Percentiles rank a stretch among this genome's conserved stretches.
Conservation (phyloP, 1,140 invertebrate species). For the Drosophila saltans region DNA sequence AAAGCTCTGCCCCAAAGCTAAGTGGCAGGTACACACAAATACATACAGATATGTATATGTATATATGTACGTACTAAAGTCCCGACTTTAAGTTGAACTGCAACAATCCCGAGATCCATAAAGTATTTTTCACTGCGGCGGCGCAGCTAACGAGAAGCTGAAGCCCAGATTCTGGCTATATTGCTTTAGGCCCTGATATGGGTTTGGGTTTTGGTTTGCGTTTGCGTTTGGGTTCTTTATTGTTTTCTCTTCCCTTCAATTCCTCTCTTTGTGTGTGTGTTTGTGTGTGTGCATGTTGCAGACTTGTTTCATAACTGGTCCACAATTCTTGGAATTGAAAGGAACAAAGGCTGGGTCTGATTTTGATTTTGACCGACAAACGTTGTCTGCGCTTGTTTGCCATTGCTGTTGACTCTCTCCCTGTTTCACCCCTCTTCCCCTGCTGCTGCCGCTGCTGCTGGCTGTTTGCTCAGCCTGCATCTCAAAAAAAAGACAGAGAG, state of each 20-base stretch:
- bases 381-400: slow-evolving; percentile 69
- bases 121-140: slow-evolving; percentile 58
- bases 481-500: slow-evolving; percentile 10
- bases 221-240: slow-evolving; percentile 69
- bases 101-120: slow-evolving; percentile 51
- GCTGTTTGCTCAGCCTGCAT: slow-evolving; percentile 61
- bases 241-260: slow-evolving; percentile 50
- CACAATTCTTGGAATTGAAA: slow-evolving; percentile 77
- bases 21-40: slow-evolving; percentile 62
- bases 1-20: slow-evolving; percentile 42
- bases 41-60: not conserved
- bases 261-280: slow-evolving; percentile 21
- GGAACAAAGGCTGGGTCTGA: slow-evolving; percentile 78
- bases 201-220: slow-evolving; percentile 24
- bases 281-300: slow-evolving; percentile 67
- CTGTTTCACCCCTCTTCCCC: slow-evolving; percentile 21
- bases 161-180: slow-evolving; percentile 54
- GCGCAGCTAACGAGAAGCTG: slow-evolving; percentile 66
- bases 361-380: slow-evolving; percentile 83
- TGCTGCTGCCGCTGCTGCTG: slow-evolving; percentile 33
- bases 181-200: slow-evolving; percentile 49
- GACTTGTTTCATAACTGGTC: slow-evolving; percentile 83
- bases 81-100: slow-evolving; percentile 32
- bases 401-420: slow-evolving; percentile 53
- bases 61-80: slow-evolving; percentile 35